Percentiles rank a stretch among this genome's conserved stretches.
phyloP scores from a whole-genome alignment of 53 echinoderm and acorn worm species.

The Zoroaster sp. region DNA sequence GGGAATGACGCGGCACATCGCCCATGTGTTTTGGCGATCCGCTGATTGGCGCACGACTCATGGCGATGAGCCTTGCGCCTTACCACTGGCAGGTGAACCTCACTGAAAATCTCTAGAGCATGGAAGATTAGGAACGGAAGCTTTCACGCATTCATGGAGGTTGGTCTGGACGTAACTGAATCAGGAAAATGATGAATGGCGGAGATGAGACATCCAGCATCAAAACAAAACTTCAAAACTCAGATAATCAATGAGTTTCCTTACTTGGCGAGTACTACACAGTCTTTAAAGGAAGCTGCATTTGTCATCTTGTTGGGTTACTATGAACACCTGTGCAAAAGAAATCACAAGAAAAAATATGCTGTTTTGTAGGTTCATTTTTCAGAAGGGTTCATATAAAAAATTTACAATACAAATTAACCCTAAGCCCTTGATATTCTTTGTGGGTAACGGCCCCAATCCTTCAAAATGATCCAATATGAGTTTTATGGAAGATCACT shows the following conservation, averaged over 20 bases:
- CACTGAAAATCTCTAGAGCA: not conserved
- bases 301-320: not conserved
- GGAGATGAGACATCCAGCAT: not conserved
- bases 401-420: too few relatives aligned
- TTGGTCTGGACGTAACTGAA: not conserved
- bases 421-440: too few relatives aligned
- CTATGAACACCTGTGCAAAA: not conserved
- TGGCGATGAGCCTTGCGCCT: not conserved
- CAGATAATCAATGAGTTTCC: not conserved
- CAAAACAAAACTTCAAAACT: not conserved
- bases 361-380: too few relatives aligned
- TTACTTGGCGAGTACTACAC: not conserved
- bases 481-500: too few relatives aligned
- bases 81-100: not conserved
- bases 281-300: not conserved
- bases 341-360: not conserved
- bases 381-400: too few relatives aligned
- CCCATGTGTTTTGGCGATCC: constrained; percentile 22
- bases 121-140: not conserved
- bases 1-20: constrained; percentile 16
- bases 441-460: too few relatives aligned
- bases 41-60: constrained; percentile 28
- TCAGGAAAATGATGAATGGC: not conserved
- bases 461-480: too few relatives aligned
- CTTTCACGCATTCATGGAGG: not conserved